Percentiles rank a stretch among this genome's conserved stretches.
Conservation (phyloP, 1,140 invertebrate species). For the Penaeus japonicus region DNA sequence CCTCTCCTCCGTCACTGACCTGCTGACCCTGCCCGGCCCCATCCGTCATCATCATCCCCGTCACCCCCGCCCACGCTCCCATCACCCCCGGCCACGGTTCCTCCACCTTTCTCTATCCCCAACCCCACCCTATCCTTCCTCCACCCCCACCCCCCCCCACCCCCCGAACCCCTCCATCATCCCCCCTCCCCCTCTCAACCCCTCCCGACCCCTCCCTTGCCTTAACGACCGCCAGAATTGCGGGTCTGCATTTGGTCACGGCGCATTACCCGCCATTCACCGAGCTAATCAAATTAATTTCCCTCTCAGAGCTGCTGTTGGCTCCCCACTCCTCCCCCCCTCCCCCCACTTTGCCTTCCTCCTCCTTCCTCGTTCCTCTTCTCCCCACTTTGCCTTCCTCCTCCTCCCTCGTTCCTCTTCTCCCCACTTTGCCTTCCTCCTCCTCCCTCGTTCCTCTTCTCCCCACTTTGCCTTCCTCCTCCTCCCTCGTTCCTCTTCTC, state of each 20-base stretch:
- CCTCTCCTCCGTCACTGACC: not conserved
- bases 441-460: no score
- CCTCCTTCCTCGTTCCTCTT: no score
- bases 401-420: no score
- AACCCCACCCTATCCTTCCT: not conserved
- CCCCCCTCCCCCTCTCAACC: not conserved
- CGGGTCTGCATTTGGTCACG: not conserved
- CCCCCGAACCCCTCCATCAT: not conserved
- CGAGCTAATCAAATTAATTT: conserved; percentile 30
- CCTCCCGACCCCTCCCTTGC: not conserved
- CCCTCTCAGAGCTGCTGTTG: not conserved
- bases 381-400: no score
- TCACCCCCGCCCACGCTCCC: not conserved
- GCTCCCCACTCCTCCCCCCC: no score
- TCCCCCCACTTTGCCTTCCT: no score
- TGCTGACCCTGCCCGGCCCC: no score
- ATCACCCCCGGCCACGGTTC: not conserved
- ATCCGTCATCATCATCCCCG: not conserved
- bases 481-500: no score
- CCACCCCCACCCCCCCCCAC: not conserved
- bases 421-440: no score
- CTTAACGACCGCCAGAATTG: not conserved
- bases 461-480: no score
- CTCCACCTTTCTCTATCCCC: not conserved
- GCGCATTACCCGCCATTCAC: conserved; percentile 19